Evolutionary conservation across 2,888 invertebrate genomes (phyloP).

Genomic region (Phymatocera aterrima): DNA sequence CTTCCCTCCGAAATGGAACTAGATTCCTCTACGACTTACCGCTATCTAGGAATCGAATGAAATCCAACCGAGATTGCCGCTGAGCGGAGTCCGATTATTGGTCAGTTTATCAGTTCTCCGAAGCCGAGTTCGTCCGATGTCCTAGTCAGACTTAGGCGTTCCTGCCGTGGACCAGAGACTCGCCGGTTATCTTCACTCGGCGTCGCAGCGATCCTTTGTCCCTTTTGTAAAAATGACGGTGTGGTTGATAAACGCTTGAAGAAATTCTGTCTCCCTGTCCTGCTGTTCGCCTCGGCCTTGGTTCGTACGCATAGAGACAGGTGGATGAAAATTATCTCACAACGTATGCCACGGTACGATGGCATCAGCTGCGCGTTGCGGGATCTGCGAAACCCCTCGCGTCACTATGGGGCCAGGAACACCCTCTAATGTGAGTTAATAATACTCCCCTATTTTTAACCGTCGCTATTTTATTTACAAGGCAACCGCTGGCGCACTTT

Average conservation of each 20-base stretch:
- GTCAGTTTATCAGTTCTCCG: conserved; percentile 23
- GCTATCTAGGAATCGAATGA: conserved; percentile 47
- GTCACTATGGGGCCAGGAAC: conserved; percentile 44
- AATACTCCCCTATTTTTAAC: conserved; percentile 69
- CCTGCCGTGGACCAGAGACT: neutral
- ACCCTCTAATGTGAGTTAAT: conserved; percentile 71
- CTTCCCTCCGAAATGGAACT: conserved; percentile 47
- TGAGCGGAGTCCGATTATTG: conserved; percentile 29
- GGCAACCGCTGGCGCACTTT: conserved; percentile 48
- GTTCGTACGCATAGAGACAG: neutral
- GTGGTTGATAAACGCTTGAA: too few relatives aligned
- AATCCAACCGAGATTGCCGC: conserved; percentile 16
- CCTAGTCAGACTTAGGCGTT: neutral
- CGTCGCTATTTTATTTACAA: conserved; percentile 68
- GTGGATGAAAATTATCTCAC: conserved; percentile 65
- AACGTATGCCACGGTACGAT: conserved; percentile 64
- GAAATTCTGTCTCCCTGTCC: too few relatives aligned
- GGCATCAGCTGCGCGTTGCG: conserved; percentile 68
- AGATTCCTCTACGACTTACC: conserved; percentile 54
- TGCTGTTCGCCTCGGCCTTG: conserved; percentile 70
- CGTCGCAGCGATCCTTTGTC: neutral
- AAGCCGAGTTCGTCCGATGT: neutral
- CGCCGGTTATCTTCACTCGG: neutral
- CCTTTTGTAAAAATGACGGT: neutral
- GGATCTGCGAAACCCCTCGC: conserved; percentile 51